These are phyloP conservation scores for Drosophila lacicola DNA, from an alignment of 2,888 invertebrate species.

Conservation along the genomic window DNA sequence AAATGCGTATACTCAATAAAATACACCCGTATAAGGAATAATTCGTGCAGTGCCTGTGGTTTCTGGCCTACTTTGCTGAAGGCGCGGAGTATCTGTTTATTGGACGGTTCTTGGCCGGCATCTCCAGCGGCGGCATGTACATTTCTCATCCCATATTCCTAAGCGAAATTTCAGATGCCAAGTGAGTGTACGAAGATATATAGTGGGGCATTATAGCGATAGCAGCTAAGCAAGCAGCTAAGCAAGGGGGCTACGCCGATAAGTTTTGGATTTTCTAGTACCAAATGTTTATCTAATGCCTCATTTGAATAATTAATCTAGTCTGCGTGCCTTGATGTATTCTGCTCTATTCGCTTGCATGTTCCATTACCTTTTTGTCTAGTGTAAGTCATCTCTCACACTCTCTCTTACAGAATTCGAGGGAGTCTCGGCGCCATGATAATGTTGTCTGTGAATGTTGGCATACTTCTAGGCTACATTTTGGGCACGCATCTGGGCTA, in stretches of 20 bases:
- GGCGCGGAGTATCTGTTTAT: slow-evolving; percentile 62
- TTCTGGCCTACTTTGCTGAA: slow-evolving; percentile 63
- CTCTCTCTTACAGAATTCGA: slow-evolving; percentile 73
- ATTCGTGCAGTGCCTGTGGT: slow-evolving; percentile 64
- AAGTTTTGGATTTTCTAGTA: too few species aligned
- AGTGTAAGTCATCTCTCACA: too few species aligned
- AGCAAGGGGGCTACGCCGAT: too few species aligned
- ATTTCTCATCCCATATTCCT: slow-evolving; percentile 75
- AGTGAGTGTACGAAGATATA: slow-evolving; percentile 49
- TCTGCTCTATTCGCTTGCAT: too few species aligned
- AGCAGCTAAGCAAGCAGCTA: too few species aligned
- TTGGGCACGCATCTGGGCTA: slow-evolving; percentile 76
- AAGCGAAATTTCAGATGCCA: slow-evolving; percentile 72
- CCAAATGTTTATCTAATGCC: too few species aligned
- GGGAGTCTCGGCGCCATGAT: slow-evolving; percentile 81
- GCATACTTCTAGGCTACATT: slow-evolving; percentile 80
- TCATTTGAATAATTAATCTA: too few species aligned
- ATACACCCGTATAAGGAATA: background rate
- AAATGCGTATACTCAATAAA: background rate
- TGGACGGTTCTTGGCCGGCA: slow-evolving; percentile 70
- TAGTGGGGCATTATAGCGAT: too few species aligned
- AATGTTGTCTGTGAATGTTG: slow-evolving; percentile 78
- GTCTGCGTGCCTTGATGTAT: too few species aligned
- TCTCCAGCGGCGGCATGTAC: slow-evolving; percentile 75
- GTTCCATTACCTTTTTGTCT: too few species aligned